These are phyloP conservation scores for Mormyrus hasselquistii DNA, from an alignment of 2,797 vertebrate species.

Conservation along the genomic window DNA sequence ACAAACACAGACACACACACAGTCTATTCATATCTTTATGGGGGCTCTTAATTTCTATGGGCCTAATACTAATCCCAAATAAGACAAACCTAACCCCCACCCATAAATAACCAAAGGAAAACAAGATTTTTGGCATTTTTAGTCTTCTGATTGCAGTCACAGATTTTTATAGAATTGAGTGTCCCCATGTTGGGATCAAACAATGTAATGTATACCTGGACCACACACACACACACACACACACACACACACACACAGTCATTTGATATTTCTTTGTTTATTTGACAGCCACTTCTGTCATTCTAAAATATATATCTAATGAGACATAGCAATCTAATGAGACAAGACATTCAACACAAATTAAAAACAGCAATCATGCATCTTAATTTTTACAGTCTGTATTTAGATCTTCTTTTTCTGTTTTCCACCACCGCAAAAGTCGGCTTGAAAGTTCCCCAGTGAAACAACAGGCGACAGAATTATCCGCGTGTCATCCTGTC, in stretches of 20 bases:
- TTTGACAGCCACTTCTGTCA: neutral
- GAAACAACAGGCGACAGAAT: neutral
- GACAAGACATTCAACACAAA: neutral
- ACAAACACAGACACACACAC: neutral
- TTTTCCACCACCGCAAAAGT: neutral
- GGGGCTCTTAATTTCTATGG: neutral
- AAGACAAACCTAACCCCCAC: neutral
- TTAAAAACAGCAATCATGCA: neutral
- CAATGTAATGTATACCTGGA: neutral
- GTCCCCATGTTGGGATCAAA: neutral
- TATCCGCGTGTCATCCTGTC: neutral
- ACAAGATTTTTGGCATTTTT: neutral
- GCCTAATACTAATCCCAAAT: neutral
- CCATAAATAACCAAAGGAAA: neutral
- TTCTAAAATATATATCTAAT: neutral
- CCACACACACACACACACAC: neutral
- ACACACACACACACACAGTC: neutral
- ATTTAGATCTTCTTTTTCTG: neutral
- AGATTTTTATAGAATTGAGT: too few species aligned
- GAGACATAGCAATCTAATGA: neutral
- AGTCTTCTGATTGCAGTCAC: neutral
- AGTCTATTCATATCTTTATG: neutral
- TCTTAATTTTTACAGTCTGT: neutral
- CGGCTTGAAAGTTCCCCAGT: neutral
- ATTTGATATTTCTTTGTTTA: neutral